These are phyloP conservation scores for Ernsta delagoae DNA, from an alignment of 2,888 invertebrate genomes.

Conservation along the genomic window DNA sequence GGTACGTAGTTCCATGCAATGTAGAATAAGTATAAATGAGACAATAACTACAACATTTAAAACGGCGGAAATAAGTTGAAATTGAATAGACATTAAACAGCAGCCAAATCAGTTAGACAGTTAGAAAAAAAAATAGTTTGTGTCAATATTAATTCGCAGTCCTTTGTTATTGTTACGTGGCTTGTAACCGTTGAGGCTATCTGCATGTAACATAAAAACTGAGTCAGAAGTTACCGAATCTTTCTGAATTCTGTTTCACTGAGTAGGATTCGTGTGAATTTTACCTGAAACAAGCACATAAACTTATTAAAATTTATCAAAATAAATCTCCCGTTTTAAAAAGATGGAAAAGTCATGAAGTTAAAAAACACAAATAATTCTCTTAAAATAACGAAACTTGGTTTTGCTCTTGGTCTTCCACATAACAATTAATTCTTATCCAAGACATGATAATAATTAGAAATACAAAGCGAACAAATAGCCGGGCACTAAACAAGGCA, in stretches of 20 bases:
- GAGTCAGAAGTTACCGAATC: background rate
- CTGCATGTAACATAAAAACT: constrained; percentile 11
- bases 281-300: background rate
- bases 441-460: no score
- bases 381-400: no score
- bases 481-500: background rate
- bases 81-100: constrained; percentile 11
- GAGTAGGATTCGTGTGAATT: background rate
- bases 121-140: constrained; percentile 22
- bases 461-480: background rate
- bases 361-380: no score
- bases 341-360: no score
- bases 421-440: no score
- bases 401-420: no score
- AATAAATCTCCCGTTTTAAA: no score
- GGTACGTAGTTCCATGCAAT: constrained; percentile 11
- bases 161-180: constrained; percentile 34
- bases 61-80: constrained; percentile 15
- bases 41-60: background rate
- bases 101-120: constrained; percentile 13
- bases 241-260: background rate
- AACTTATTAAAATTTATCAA: background rate
- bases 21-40: background rate
- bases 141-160: constrained; percentile 8
- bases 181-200: constrained; percentile 7